Base-by-base conservation (phyloP, 2,797 vertebrate genomes). In the Cryptoprocta ferox region DNA sequence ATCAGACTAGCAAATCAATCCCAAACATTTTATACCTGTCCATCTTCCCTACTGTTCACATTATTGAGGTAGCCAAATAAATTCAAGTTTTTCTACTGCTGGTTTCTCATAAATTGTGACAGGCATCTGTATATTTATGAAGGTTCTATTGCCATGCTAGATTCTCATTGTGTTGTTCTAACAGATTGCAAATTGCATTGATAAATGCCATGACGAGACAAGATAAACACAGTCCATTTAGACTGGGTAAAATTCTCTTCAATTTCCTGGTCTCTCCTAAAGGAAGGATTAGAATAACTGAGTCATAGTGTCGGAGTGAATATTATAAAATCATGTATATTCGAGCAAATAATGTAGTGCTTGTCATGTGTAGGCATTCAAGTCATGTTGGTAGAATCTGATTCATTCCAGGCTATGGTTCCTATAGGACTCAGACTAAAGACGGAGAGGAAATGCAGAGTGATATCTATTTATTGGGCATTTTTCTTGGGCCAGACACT, bases 1-100 rank as follows among this genome's bases (percentile, higher is more conserved):
- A 88, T 96, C 91, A 95, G 19, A 50, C 39, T 70, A 78, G 39
- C 35, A 80, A 90, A 95, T 84, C 19, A 96, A 91, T 91, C 65
- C 37, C 76, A 93, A 95, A 35, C 12, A 94, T 93, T 97, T 97
- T 85, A 90, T 92, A 87, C 66, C 63, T 92, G 79, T 48, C 80
- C 13, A 18, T 97, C 68, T 97, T 93, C 50, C 28, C 81, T 50
- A 8, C 42, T 91, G 45, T 75, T 95, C 78, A 28, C 68, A 75
- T 79, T 45, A 85, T 7, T 70, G 76, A 90, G 26, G 85, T 89
- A 82, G 15, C n/a, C 89, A 81, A 88, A 79, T 84, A 92, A 73
- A 95, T 87, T 78, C 24, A 85, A 59, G 61, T 65, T 76, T 94
- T 97, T 42, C 78, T 91, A 2, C 1, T 32, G 3, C n/a, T 78